Percentiles rank a stretch among this genome's conserved stretches.
These are phyloP conservation scores for Haemorhous mexicanus DNA, from an alignment of 2,113 vertebrate species.

Conservation along the genomic window DNA sequence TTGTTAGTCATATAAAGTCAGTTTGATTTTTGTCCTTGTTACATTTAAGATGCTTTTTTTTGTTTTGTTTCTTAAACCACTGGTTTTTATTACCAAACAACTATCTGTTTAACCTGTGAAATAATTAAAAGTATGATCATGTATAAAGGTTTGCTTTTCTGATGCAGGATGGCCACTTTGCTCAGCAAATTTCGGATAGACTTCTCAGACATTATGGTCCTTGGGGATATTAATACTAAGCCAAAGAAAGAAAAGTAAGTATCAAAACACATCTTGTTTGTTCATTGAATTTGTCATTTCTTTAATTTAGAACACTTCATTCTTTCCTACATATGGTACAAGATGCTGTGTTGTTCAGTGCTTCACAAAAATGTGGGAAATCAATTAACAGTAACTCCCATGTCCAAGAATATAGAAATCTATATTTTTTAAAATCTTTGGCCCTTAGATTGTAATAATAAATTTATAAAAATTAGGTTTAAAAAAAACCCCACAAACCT, in stretches of 20 bases:
- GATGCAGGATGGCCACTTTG: slow-evolving; percentile 91
- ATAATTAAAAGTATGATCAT: background rate
- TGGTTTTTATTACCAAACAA: background rate
- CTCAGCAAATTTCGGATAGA: slow-evolving; percentile 99
- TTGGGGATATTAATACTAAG: slow-evolving; percentile 97
- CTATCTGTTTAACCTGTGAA: background rate
- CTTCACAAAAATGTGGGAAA: background rate
- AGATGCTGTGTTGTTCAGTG: background rate
- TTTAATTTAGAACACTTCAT: background rate
- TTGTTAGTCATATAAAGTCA: background rate
- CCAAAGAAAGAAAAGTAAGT: slow-evolving; percentile 97
- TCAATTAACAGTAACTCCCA: background rate
- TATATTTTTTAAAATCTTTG: background rate
- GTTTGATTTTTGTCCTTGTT: background rate
- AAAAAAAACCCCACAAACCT: background rate
- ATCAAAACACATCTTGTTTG: background rate
- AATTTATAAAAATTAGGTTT: background rate
- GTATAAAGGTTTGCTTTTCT: background rate
- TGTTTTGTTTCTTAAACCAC: background rate
- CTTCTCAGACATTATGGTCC: slow-evolving; percentile 95
- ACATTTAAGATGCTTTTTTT: background rate
- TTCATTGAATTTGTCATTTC: background rate
- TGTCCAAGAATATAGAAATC: background rate
- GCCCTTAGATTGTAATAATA: background rate
- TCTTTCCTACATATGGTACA: background rate